Base-by-base conservation (phyloP, 2,888 invertebrate genomes). In the Margaritifera margaritifera region DNA sequence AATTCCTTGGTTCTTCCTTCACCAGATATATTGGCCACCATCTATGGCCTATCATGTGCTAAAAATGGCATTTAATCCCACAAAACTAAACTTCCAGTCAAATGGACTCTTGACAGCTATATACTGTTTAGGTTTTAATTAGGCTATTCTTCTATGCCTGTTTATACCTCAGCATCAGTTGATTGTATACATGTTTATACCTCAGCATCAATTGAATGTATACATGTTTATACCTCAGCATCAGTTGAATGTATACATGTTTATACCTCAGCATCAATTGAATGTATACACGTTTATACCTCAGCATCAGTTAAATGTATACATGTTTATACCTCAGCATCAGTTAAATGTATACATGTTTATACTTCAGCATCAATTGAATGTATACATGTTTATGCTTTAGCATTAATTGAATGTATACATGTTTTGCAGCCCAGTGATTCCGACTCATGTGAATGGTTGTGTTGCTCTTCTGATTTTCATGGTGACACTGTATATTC, bases 401-500 rank as follows among this genome's bases (percentile, higher is more conserved):
- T n/a, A n/a, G n/a, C 42, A 42, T 42, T 2, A 11, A 6, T 42
- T 42, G 42, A 8, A 42, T 42, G 3, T 31, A 18, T 53, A 42
- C 15, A 25, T 56, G 22, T 62, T 25, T 76, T 74, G 8, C 78
- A 84, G 85, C 42, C 80, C 84, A 2, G 63, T 81, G 11, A 92
- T 94, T 81, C 95, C 96, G n/a, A 93, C 94, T 1, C 94, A 95
- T 85, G 93, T 94, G 81, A 92, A 94, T 75, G 90, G 90, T 50
- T 80, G 83, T 6, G 85, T 96, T 70, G 94, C 95, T 91, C 93
- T 96, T 64, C 89, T 95, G 62, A 94, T 95, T 85, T 94, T 96
- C 84, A 94, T 96, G 74, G 89, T 96, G 82, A 95, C 95, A 6
- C 94, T 97, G 78, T 91, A 96, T 68, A 92, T 96, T 64, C 96